Base-by-base conservation (phyloP, 2,113 vertebrate species). In the Elephas maximus region DNA sequence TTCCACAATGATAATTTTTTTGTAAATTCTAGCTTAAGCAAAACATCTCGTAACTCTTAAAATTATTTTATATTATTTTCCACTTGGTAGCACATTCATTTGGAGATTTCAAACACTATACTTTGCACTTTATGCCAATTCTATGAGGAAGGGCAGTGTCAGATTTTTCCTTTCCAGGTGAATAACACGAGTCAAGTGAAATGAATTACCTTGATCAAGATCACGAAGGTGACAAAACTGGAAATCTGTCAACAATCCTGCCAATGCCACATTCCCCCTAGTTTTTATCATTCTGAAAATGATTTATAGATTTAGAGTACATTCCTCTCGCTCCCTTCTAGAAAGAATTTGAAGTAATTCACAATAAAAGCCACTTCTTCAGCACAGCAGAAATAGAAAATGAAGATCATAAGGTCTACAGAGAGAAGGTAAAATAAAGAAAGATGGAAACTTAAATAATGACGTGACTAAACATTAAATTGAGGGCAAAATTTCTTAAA, bases 51-150 rank as follows among this genome's bases (percentile, higher is more conserved):
- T 90, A 57, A 85, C 23, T 73, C 28, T 84, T 44, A 57, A 92
- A 81, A 23, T 24, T 86, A 57, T 78, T 79, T 92, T 67, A 69
- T n/a, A 24, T 65, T 51, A 83, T 78, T 95, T 89, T 90, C 53
- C 48, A 90, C n/a, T 26, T 37, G 21, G 45, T 60, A 44, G 53
- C 53, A 76, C n/a, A 80, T 92, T 79, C 24, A 93, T 33, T 90
- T 67, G 30, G 17, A 51, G 17, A 79, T 83, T 84, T 87, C 57
- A 93, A 90, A 84, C 51, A 69, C 41, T 17, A 48, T 23, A 37
- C 24, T 57, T 67, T 44, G 53, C 5, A 62, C 1, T 2, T 60
- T 73, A 51, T 20, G 33, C 30, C 71, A 91, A 24, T 76, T 67
- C 45, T 86, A 8, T 60, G 79, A 76, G 60, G 17, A 94, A 86